A percentile compares a stretch with the other conserved stretches of the same genome.
Conservation (phyloP, 1,140 invertebrate species). For the Cryptotermes secundus region DNA sequence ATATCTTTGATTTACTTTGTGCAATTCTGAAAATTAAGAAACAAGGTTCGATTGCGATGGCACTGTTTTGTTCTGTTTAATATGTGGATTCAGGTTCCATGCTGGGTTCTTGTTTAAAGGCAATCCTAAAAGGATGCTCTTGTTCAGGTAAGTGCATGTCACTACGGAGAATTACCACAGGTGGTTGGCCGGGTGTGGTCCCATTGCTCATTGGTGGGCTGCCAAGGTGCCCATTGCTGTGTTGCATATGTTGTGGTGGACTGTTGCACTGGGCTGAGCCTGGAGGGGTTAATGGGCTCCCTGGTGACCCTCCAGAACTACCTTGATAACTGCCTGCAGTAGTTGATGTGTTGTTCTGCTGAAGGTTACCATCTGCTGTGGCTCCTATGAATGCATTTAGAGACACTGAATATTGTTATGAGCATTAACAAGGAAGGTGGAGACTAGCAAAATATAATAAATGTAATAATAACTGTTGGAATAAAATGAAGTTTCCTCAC, state of each 20-base stretch:
- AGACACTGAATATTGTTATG: too few species aligned
- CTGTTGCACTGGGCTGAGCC: slow-evolving; percentile 47
- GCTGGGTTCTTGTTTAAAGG: slow-evolving; percentile 51
- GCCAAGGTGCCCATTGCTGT: slow-evolving; percentile 19
- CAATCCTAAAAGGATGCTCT: slow-evolving; percentile 43
- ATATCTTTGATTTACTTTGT: too few species aligned
- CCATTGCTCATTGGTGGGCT: slow-evolving; percentile 42
- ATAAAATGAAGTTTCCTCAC: too few species aligned
- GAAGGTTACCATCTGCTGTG: slow-evolving; percentile 25
- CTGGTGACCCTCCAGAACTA: slow-evolving; percentile 47
- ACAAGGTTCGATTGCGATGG: not conserved
- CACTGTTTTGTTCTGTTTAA: not conserved
- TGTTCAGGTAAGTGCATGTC: slow-evolving; percentile 40
- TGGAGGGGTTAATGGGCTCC: slow-evolving; percentile 50
- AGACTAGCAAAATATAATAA: too few species aligned
- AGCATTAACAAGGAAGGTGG: too few species aligned
- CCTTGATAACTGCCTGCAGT: slow-evolving; percentile 43
- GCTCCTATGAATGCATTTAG: slow-evolving; percentile 21
- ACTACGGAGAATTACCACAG: slow-evolving; percentile 45
- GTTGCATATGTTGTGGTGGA: slow-evolving; percentile 37
- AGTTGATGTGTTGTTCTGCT: not conserved
- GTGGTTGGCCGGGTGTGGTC: slow-evolving; percentile 42
- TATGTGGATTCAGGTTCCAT: slow-evolving; percentile 44
- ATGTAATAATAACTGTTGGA: too few species aligned
- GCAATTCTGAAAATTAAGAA: not conserved